Evolutionary conservation across 2,888 invertebrate genomes (phyloP), one percentile per base, ranked within the genome.

Genomic region (Steinernema scapterisci): DNA sequence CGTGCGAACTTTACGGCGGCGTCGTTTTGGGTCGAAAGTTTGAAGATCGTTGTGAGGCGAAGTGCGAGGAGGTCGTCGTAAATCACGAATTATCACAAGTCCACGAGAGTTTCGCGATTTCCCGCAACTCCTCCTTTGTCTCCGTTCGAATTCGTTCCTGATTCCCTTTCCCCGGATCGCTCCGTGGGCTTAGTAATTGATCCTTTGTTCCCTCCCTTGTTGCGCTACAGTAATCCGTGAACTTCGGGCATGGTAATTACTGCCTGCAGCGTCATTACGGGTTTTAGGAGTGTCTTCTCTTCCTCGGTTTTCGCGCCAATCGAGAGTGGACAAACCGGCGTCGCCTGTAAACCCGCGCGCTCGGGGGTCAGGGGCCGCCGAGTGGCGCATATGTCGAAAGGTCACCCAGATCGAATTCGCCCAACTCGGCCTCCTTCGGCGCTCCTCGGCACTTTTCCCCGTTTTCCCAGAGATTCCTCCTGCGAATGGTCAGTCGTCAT

Each of bases 1-100:
- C 63, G 63, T 63, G 63, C 63, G 63, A 63, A 63, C 27, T 63
- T 63, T 63, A 63, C 16, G 63, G 63, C 63, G 63, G 63, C 63
- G 25, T 63, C 63, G 31, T 48, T 48, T n/a, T 48, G 5, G 16
- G 48, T 48, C 13, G 63, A 27, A 63, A 31, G 31, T 16, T 63
- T n/a, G 31, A 63, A 11, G 25, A 21, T 63, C 31, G 19, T 25
- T 63, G 63, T 63, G 31, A 63, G 63, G 31, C 25, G 19, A 63
- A 31, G 63, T 63, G 63, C 63, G 63, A 63, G 48, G 19, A 63
- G 23, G 63, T 19, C 63, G 27, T 19, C 63, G 27, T 27, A 63
- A 63, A 54, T 54, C 21, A 54, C 19, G 21, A 63, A 63, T 63
- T 63, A 63, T 63, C 63, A 63, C 63, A 38, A 38, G 5, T 38